Base-by-base conservation (phyloP, 1,140 invertebrate species). In the Heterodera schachtii region DNA sequence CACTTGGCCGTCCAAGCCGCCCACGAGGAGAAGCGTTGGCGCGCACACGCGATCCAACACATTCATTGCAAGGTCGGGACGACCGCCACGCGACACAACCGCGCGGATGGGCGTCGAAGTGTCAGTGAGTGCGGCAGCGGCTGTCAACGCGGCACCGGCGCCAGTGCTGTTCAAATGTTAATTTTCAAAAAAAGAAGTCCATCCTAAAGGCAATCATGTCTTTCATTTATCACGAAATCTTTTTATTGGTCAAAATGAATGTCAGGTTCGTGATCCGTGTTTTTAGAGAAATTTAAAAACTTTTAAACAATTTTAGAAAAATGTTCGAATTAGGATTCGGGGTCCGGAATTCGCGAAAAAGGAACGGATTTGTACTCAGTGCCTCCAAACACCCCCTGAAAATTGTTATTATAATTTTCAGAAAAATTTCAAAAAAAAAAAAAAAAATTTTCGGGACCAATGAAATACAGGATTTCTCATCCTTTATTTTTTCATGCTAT, bases 61-160 rank as follows among this genome's bases (percentile, higher is more conserved):
- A n/a, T 49, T 49, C 21, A 78, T 78, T 21, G 76, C 76, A 21
- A 78, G 9, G 69, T 78, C 76, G 46, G 76, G 76, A 69, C 76
- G 76, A 16, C 76, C 76, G 21, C 76, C 76, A 67, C 76, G 76
- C 44, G 76, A 78, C 64, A 78, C 76, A n/a, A 78, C 64, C n/a
- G 76, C 76, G 21, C 64, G 11, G 21, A 78, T n/a, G 52, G 74
- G 52, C 44, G 44, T 41, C n/a, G 76, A 44, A n/a, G 52, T 31
- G 44, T 46, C 69, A 5, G 69, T 64, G 16, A 64, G 69, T 13
- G 41, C 44, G 46, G 76, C 76, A 16, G 69, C 57, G 6, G 76
- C 76, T 21, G 41, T 64, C 47, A 78, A 67, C 47, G 76, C 76
- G 64, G 76, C 76, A 60, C 60, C 76, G 11, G 76, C 76, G 44